Percentiles rank a stretch among this genome's conserved stretches.
These are phyloP conservation scores for Sebastes baramenuke DNA, from an alignment of 2,797 vertebrate genomes.

Conservation along the genomic window DNA sequence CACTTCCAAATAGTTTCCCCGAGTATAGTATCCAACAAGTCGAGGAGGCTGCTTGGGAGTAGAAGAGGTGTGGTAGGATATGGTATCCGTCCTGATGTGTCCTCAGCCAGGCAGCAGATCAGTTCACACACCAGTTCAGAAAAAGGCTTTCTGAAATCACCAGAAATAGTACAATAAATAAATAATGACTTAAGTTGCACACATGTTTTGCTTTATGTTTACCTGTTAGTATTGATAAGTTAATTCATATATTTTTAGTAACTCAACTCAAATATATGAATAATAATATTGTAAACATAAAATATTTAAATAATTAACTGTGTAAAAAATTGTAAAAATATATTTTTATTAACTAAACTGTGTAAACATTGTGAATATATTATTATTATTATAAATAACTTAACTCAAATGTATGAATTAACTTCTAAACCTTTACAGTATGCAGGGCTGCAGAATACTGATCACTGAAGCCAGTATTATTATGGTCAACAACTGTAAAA, in stretches of 20 bases:
- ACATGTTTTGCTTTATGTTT: conserved; percentile 50
- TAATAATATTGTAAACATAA: no score
- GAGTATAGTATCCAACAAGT: conserved; percentile 33
- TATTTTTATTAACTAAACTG: fast-evolving
- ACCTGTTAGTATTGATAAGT: not conserved
- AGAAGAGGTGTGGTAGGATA: conserved; percentile 71
- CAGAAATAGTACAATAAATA: not conserved
- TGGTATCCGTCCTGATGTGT: conserved; percentile 52
- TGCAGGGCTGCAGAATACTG: not conserved
- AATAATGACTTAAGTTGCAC: not conserved
- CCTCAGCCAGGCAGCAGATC: conserved; percentile 21
- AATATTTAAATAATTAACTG: no score
- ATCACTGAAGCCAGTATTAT: not conserved
- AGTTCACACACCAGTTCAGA: conserved; percentile 1
- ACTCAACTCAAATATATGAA: no score
- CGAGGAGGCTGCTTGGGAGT: conserved; percentile 18
- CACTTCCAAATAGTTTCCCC: conserved; percentile 28
- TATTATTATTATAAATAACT: no score
- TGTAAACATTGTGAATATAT: no score
- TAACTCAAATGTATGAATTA: no score
- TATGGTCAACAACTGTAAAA: not conserved
- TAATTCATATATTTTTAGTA: no score
- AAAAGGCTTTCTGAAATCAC: conserved; percentile 42
- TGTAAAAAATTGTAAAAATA: no score
- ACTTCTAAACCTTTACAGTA: no score